A percentile compares a stretch with the other conserved stretches of the same genome.
These are phyloP conservation scores for Drosophila saltans DNA, from an alignment of 1,140 invertebrate species.

Conservation along the genomic window DNA sequence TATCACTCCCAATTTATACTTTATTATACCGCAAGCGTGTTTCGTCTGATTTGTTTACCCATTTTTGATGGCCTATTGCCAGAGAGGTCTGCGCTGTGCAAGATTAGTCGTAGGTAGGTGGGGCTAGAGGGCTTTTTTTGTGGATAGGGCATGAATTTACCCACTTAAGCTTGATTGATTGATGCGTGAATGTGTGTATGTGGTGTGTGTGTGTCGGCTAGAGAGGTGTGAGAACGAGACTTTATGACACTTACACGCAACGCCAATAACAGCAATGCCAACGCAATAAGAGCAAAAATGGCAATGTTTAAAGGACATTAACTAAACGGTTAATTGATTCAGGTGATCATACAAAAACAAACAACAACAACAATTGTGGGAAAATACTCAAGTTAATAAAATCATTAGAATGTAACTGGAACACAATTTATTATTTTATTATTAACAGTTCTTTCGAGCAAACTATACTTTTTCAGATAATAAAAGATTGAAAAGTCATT, in stretches of 20 bases:
- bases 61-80: conserved; percentile 29
- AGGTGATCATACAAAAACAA: conserved; percentile 21
- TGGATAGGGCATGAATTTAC: conserved; percentile 21
- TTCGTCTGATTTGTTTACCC: conserved; percentile 55
- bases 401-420: conserved; percentile 44
- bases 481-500: not conserved
- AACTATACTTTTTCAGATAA: not conserved
- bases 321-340: conserved; percentile 40
- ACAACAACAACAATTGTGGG: not conserved
- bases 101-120: not conserved
- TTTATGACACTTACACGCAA: conserved; percentile 38
- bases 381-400: conserved; percentile 31
- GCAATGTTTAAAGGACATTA: conserved; percentile 17
- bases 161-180: conserved; percentile 65
- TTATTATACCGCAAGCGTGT: conserved; percentile 30
- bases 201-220: conserved; percentile 42
- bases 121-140: not conserved
- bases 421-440: conserved; percentile 33
- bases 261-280: not conserved
- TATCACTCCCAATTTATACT: conserved; percentile 8
- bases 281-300: not conserved
- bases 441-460: conserved; percentile 38
- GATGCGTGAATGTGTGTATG: conserved; percentile 4
- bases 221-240: conserved; percentile 29
- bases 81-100: not conserved